These are phyloP conservation scores for Indicator indicator DNA, from an alignment of 2,113 vertebrate genomes.

Conservation along the genomic window DNA sequence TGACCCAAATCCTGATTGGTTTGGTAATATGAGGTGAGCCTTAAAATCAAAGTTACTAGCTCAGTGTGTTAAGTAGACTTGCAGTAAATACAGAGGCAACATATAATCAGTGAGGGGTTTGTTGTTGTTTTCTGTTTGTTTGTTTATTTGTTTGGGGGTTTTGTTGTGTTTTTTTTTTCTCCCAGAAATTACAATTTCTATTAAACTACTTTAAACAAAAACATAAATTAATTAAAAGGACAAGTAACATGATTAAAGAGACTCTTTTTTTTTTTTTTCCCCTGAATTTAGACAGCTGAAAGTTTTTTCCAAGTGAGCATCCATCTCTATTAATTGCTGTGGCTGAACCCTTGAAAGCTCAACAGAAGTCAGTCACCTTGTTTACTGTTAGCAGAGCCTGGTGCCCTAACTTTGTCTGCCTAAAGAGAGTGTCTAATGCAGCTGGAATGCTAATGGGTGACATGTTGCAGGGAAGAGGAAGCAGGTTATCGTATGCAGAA, in stretches of 20 bases:
- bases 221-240: background rate
- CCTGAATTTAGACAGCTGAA: background rate
- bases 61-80: background rate
- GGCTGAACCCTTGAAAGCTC: background rate
- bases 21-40: background rate
- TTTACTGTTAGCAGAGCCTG: background rate
- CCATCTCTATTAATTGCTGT: background rate
- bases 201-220: background rate
- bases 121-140: background rate
- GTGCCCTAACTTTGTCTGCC: constrained; percentile 28
- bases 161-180: background rate
- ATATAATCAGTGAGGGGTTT: background rate
- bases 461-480: constrained; percentile 56
- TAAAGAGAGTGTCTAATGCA: constrained; percentile 27
- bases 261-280: background rate
- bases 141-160: too few species aligned
- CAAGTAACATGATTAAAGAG: background rate
- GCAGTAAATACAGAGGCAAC: background rate
- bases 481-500: constrained; percentile 45
- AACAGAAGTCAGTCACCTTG: background rate
- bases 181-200: background rate
- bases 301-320: background rate
- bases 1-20: background rate
- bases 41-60: background rate
- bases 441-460: constrained; percentile 64